Conservation (phyloP, 1,140 invertebrate species). For the Platyscapa corneri region DNA sequence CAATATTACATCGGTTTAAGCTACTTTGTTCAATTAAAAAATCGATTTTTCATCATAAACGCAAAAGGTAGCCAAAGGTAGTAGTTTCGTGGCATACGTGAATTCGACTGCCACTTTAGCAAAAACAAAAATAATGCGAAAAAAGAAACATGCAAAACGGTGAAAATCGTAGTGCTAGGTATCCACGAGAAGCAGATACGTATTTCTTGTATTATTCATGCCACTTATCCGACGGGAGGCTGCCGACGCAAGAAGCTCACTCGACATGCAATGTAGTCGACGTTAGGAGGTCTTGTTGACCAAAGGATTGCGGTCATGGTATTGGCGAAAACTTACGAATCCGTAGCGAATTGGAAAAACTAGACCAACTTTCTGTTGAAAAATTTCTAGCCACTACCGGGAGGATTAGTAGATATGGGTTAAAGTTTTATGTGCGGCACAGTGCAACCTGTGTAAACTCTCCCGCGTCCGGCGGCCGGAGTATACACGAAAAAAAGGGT, state of each 20-base stretch:
- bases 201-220: not conserved
- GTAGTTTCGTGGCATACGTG: too few species aligned
- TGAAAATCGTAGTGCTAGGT: not conserved
- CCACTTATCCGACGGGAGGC: not conserved
- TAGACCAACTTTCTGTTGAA: not conserved
- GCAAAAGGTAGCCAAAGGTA: too few species aligned
- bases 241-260: not conserved
- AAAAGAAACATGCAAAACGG: not conserved
- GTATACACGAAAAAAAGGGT: slow-evolving; percentile 1
- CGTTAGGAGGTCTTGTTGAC: slow-evolving; percentile 43
- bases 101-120: too few species aligned
- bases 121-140: too few species aligned
- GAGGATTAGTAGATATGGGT: slow-evolving; percentile 58
- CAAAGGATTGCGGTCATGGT: slow-evolving; percentile 64
- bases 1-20: too few species aligned
- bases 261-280: not conserved
- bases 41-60: too few species aligned
- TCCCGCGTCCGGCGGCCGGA: slow-evolving; percentile 28
- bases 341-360: slow-evolving; percentile 50
- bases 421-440: slow-evolving; percentile 51
- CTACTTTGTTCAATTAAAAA: too few species aligned
- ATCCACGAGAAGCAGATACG: not conserved
- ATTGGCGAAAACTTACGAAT: slow-evolving; percentile 62
- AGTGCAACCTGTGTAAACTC: not conserved
- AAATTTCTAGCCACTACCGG: not conserved